Evolutionary conservation across 2,113 vertebrate genomes (phyloP), one percentile per base, ranked within the genome.

Genomic region (Ivindomyrus marchei): DNA sequence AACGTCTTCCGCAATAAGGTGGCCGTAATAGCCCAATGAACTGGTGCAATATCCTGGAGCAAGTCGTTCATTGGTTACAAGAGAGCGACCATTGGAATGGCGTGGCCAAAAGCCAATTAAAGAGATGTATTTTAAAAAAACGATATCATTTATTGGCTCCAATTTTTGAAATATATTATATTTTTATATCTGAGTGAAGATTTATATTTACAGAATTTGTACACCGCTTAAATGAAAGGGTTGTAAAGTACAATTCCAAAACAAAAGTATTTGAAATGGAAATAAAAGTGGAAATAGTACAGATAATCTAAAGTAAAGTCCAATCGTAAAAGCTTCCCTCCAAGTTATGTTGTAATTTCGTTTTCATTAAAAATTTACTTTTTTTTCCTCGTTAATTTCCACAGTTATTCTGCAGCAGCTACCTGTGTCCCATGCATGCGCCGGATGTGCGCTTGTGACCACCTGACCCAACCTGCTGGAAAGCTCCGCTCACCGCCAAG

Each of bases 1-100:
- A 91, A 31, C n/a, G 87, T 91, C 49, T 84, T 80, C 89, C 89
- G 91, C 91, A 92, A 74, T 91, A 90, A 50, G 85, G 91, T 86
- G 83, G 39, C 1, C 13, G 31, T 5, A 15, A 17, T 89, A 4
- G 92, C 80, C 95, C 95, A 95, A 96, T 95, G 90, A 88, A 84
- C 42, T 27, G 66, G 36, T 24, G 27, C 21, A 13, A n/a, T 46
- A 45, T 15, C 31, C n/a, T 58, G 36, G 19, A 88, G 21, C 53
- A 62, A 17, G 17, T 39, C 31, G 87, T n/a, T 62, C 56, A 88
- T 62, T 62, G 87, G 87, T 45, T 88, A 62, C 8, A 36, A 46
- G 19, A 45, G 19, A 39, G 53, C 7, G 10, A 88, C 56, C 36
- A 62, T n/a, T 66, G 3, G 56, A 62, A 42, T 88, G 87, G n/a